A percentile compares a stretch with the other conserved stretches of the same genome.
Conservation (phyloP, 2,888 invertebrate genomes). For the Leptinotarsa juncta region DNA sequence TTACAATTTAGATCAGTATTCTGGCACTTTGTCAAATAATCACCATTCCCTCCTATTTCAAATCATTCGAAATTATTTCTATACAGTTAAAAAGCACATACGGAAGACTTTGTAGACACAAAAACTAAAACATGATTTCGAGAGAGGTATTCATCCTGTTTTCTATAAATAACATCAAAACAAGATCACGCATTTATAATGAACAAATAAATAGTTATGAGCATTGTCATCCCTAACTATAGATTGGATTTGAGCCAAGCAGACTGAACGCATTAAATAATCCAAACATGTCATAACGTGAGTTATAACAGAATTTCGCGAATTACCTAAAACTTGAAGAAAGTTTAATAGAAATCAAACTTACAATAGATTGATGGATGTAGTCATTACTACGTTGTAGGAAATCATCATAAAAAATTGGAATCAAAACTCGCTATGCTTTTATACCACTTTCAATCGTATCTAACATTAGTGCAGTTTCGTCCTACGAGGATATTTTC, state of each 20-base stretch:
- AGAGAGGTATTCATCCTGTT: not conserved
- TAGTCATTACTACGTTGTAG: too few relatives aligned
- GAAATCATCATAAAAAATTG: too few relatives aligned
- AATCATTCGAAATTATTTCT: not conserved
- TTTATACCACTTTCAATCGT: too few relatives aligned
- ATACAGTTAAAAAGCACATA: not conserved
- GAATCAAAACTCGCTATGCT: too few relatives aligned
- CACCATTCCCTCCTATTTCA: not conserved
- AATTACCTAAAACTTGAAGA: too few relatives aligned
- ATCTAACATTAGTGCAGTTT: too few relatives aligned
- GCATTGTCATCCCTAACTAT: slow-evolving; percentile 44
- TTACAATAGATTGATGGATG: too few relatives aligned
- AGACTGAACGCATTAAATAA: slow-evolving; percentile 12
- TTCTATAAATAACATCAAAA: slow-evolving; percentile 19
- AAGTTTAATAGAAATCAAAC: too few relatives aligned
- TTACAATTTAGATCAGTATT: not conserved
- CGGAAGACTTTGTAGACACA: not conserved
- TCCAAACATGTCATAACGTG: slow-evolving; percentile 8
- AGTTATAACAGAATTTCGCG: not conserved
- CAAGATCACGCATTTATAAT: slow-evolving; percentile 10
- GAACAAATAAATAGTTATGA: slow-evolving; percentile 33
- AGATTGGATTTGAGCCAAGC: slow-evolving; percentile 42
- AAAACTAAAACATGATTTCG: not conserved
- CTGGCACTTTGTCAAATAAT: not conserved
- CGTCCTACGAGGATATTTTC: too few relatives aligned